phyloP scores from a whole-genome alignment of 2,888 invertebrate species.

The Dione vanillae region DNA sequence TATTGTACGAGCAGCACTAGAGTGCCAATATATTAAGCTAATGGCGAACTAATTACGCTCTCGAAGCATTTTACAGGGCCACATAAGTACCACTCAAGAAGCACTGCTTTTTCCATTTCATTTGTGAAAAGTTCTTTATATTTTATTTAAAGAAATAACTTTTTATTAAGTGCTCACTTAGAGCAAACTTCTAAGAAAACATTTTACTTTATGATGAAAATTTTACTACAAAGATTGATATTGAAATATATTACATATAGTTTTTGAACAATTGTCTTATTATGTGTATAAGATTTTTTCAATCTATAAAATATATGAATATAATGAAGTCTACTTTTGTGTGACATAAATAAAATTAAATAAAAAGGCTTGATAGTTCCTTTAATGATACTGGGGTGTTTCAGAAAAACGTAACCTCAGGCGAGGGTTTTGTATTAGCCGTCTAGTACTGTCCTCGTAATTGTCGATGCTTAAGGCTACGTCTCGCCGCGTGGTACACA shows the following conservation, averaged over 20 bases:
- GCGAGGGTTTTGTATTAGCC: slow-evolving; percentile 83
- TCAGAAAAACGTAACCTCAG: slow-evolving; percentile 77
- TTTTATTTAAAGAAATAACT: slow-evolving; percentile 40
- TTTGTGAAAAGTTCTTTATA: slow-evolving; percentile 46
- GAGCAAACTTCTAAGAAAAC: slow-evolving; percentile 25
- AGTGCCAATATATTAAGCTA: slow-evolving; percentile 74
- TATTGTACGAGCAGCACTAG: slow-evolving; percentile 57
- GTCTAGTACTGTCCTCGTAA: slow-evolving; percentile 80
- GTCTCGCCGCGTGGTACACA: slow-evolving; percentile 64
- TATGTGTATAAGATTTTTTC: not conserved
- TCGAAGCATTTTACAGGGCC: slow-evolving; percentile 67
- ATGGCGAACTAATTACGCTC: slow-evolving; percentile 77
- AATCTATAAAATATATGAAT: not conserved
- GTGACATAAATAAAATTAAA: slow-evolving; percentile 51
- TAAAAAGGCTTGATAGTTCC: slow-evolving; percentile 73
- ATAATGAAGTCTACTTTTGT: slow-evolving; percentile 55
- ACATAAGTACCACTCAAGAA: slow-evolving; percentile 71
- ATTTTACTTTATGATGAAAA: slow-evolving; percentile 10
- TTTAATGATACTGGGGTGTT: slow-evolving; percentile 59
- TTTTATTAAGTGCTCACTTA: slow-evolving; percentile 30
- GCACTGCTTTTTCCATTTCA: slow-evolving; percentile 53
- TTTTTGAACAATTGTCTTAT: not conserved
- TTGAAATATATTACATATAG: not conserved
- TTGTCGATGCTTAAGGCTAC: slow-evolving; percentile 76
- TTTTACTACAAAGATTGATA: slow-evolving; percentile 17